These are phyloP conservation scores for Ceriagrion tenellum DNA, from an alignment of 2,888 invertebrate genomes.

Conservation along the genomic window DNA sequence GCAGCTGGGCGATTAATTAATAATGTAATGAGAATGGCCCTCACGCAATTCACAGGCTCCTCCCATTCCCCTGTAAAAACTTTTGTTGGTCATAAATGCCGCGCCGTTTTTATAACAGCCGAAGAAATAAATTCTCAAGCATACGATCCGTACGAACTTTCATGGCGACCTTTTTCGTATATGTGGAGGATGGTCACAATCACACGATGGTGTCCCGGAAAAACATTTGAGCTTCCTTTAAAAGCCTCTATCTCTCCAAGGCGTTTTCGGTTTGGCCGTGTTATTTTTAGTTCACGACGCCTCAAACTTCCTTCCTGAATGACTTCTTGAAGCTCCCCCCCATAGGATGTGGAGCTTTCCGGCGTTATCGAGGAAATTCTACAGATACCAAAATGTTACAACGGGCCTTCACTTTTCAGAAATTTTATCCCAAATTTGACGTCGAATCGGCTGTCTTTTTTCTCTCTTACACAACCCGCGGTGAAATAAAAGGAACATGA, in stretches of 20 bases:
- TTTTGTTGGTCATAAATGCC: neutral
- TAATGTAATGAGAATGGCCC: neutral
- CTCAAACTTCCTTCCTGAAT: neutral
- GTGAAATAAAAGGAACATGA: neutral
- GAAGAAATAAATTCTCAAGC: conserved; percentile 4
- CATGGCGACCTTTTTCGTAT: neutral
- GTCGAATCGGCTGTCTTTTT: neutral
- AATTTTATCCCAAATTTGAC: neutral
- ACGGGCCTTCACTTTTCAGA: neutral
- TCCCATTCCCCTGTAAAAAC: conserved; percentile 12
- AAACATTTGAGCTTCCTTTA: neutral
- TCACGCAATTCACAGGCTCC: neutral
- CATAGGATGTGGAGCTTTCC: neutral
- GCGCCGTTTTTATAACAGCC: neutral
- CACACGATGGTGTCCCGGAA: neutral
- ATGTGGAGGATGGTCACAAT: neutral
- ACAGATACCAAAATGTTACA: neutral
- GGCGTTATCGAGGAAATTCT: neutral
- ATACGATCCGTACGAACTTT: neutral
- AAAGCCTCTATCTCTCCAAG: neutral
- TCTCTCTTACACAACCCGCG: neutral
- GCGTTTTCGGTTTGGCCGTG: neutral
- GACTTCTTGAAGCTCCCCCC: neutral
- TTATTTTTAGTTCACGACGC: neutral
- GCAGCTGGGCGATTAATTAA: neutral